phyloP scores from a whole-genome alignment of 2,888 invertebrate species.

The Anoplius nigerrimus region DNA sequence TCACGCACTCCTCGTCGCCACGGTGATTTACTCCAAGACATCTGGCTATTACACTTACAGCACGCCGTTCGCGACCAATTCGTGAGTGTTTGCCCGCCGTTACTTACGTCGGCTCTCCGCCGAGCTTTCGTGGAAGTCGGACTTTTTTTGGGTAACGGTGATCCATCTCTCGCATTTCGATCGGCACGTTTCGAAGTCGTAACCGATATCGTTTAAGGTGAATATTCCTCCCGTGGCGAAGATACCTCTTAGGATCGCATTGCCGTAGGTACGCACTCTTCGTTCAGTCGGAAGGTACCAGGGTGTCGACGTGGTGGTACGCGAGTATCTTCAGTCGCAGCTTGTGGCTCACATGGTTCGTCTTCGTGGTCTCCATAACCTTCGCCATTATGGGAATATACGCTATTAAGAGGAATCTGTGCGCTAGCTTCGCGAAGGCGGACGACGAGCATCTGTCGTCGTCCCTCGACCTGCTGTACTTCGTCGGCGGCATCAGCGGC shows the following conservation, averaged over 20 bases:
- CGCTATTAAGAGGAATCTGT: constrained; percentile 43
- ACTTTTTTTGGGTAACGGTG: too few relatives aligned
- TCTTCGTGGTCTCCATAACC: constrained; percentile 46
- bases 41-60: constrained; percentile 55
- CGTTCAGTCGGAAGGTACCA: constrained; percentile 52
- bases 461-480: constrained; percentile 55
- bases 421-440: constrained; percentile 36
- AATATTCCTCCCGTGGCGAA: too few relatives aligned
- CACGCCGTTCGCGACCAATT: constrained; percentile 37
- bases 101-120: too few relatives aligned
- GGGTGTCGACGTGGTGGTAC: constrained; percentile 60
- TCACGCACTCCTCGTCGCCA: constrained; percentile 54
- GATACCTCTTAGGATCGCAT: too few relatives aligned
- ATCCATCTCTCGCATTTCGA: too few relatives aligned
- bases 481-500: constrained; percentile 58
- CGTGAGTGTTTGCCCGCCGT: constrained; percentile 29
- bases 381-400: constrained; percentile 42
- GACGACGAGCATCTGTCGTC: constrained; percentile 51
- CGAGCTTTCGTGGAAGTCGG: too few relatives aligned
- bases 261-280: constrained; percentile 58
- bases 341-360: constrained; percentile 51
- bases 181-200: too few relatives aligned
- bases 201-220: too few relatives aligned
- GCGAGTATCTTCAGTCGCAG: constrained; percentile 50
- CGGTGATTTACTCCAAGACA: constrained; percentile 44